Percentiles rank a stretch among this genome's conserved stretches.
phyloP scores from a whole-genome alignment of 2,113 vertebrate genomes.

The Epinephelus moara region DNA sequence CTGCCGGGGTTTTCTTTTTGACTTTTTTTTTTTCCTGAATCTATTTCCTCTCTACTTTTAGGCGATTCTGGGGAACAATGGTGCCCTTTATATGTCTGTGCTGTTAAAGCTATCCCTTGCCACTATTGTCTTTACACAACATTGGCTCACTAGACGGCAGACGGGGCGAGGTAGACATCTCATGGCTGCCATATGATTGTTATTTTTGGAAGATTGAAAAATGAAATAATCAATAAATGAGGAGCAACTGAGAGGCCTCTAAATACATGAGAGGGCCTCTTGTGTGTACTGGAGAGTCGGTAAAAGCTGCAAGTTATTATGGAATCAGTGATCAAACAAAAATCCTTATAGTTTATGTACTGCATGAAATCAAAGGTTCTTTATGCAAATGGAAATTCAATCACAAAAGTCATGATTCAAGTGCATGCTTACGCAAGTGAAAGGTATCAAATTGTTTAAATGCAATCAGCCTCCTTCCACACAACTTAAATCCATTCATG shows the following conservation, averaged over 20 bases:
- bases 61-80: constrained; percentile 76
- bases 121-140: constrained; percentile 69
- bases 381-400: constrained; percentile 26
- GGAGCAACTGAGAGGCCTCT: constrained; percentile 4
- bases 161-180: constrained; percentile 47
- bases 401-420: constrained; percentile 24
- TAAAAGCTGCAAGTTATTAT: constrained; percentile 44
- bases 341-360: neutral
- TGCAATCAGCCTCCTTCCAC: constrained; percentile 35
- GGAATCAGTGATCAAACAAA: constrained; percentile 29
- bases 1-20: constrained; percentile 76
- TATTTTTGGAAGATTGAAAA: constrained; percentile 49
- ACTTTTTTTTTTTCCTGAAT: constrained; percentile 70
- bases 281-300: constrained; percentile 15
- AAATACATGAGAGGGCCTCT: neutral
- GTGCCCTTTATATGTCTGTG: constrained; percentile 69
- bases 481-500: constrained; percentile 56
- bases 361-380: constrained; percentile 24
- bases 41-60: constrained; percentile 79
- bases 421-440: constrained; percentile 11
- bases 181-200: constrained; percentile 39
- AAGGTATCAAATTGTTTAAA: constrained; percentile 46
- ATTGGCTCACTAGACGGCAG: constrained; percentile 44
- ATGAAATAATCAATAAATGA: constrained; percentile 36
- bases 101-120: constrained; percentile 46